Evolutionary conservation across 1,140 invertebrate genomes (phyloP), one percentile per base, ranked within the genome.

Genomic region (Campodea augens): DNA sequence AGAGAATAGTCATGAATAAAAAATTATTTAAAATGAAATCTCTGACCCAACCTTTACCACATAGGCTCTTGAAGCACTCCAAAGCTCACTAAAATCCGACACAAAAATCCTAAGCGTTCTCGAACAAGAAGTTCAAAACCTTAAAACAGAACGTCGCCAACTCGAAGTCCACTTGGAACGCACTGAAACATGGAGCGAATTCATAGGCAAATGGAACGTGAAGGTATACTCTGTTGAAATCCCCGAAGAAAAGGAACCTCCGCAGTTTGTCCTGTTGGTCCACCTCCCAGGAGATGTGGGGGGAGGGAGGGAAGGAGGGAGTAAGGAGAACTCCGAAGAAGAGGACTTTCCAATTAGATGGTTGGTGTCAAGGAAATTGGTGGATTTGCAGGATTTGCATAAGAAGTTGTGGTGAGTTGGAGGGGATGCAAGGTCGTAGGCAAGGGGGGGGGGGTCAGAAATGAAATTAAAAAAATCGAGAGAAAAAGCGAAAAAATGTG

Each of bases 181-280:
- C 27, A 89, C 85, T 0, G 81, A 88, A 63, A 74, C 77, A 39
- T 92, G 87, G 87, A 81, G 78, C 2, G 81, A 88, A 51, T 81
- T 90, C 60, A 66, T 89, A 44, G 85, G 86, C 19, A 70, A 72
- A 46, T 92, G 86, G 87, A 71, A 75, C 49, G 83, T 82, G 5
- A 72, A 75, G 39, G 77, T 90, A 4, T 77, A 86, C 57, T 81
- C 74, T 53, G 79, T 80, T 12, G 78, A 86, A 75, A 65, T 79
- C 4, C 69, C 76, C 38, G 78, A 81, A 51, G 83, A 85, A 53
- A 80, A 78, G 29, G 83, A 87, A 55, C 69, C 74, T 3, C 73
- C 78, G 1, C 76, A 83, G 52, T 89, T 87, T 59, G 77, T 85
- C 40, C 69, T 89, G 46, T 74, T 85, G 7, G 81, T 89, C 10